A percentile compares a stretch with the other conserved stretches of the same genome.
Conservation (phyloP, 2,888 invertebrate species). For the Pyrrhopygopsis socrates region DNA sequence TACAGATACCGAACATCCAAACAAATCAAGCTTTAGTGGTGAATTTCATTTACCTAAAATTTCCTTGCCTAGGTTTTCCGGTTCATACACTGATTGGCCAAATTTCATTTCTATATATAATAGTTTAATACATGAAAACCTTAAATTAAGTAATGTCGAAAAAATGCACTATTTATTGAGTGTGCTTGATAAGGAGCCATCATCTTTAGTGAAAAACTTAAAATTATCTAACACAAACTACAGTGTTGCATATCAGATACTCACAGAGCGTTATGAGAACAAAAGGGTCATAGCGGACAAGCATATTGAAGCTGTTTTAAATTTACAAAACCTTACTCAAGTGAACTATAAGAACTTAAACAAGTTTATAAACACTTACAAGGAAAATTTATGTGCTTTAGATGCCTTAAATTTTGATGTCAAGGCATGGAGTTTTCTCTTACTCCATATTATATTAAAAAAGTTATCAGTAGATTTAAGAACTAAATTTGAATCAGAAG, state of each 20-base stretch:
- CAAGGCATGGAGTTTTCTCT: slow-evolving; percentile 20
- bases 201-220: slow-evolving; percentile 18
- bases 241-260: not conserved
- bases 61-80: slow-evolving; percentile 17
- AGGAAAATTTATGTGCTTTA: slow-evolving; percentile 18
- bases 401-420: not conserved
- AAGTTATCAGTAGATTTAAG: slow-evolving; percentile 16
- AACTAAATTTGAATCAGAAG: slow-evolving; percentile 17
- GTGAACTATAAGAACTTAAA: not conserved
- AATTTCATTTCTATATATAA: slow-evolving; percentile 13
- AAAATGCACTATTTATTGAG: slow-evolving; percentile 28
- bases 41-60: slow-evolving; percentile 20
- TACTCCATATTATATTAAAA: slow-evolving; percentile 1
- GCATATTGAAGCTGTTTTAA: slow-evolving; percentile 23
- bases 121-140: not conserved
- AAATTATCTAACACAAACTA: slow-evolving; percentile 10
- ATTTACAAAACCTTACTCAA: slow-evolving; percentile 7
- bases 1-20: not conserved
- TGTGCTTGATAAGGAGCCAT: slow-evolving; percentile 9
- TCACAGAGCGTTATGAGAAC: slow-evolving; percentile 4
- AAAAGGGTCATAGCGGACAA: slow-evolving; percentile 20
- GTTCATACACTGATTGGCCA: slow-evolving; percentile 25
- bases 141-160: not conserved
- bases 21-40: not conserved
- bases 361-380: slow-evolving; percentile 6